Conservation (phyloP, 2,797 vertebrate species). For the Gouania willdenowi region DNA sequence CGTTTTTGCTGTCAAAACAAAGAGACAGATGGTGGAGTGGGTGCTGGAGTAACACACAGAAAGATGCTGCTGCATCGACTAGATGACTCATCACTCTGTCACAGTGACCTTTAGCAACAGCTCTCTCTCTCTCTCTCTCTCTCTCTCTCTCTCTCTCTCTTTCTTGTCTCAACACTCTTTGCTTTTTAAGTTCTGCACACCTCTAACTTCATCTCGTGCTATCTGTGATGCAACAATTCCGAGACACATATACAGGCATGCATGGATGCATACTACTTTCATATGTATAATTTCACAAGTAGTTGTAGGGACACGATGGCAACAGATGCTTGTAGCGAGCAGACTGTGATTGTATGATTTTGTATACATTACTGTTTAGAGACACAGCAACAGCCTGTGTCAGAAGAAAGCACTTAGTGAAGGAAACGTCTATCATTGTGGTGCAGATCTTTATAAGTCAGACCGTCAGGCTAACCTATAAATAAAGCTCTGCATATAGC, state of each 20-base stretch:
- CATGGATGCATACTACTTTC: background rate
- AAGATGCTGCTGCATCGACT: slow-evolving; percentile 17
- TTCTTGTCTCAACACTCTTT: slow-evolving; percentile 11
- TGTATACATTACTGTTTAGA: slow-evolving; percentile 18
- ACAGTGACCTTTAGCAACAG: slow-evolving; percentile 55
- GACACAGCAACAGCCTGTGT: slow-evolving; percentile 10
- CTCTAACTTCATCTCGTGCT: slow-evolving; percentile 16
- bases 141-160: slow-evolving; percentile 16
- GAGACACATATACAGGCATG: background rate
- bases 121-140: slow-evolving; percentile 24
- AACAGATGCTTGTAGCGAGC: slow-evolving; percentile 4
- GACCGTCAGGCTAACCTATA: background rate
- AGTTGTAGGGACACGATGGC: background rate
- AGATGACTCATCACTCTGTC: slow-evolving; percentile 60
- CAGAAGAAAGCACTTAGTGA: slow-evolving; percentile 5
- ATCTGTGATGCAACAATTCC: background rate
- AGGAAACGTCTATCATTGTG: background rate
- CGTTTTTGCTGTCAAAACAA: slow-evolving; percentile 31
- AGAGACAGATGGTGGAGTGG: slow-evolving; percentile 15
- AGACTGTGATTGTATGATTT: slow-evolving; percentile 4
- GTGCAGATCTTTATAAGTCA: background rate
- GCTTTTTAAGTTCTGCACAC: slow-evolving; percentile 32
- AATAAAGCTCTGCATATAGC: slow-evolving; percentile 1
- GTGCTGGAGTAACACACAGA: slow-evolving; percentile 9
- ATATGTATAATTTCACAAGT: background rate